phyloP scores from a whole-genome alignment of 2,113 vertebrate genomes.

The human (Homo sapiens) region GRCh38 chr5:12055001-12055500 shows the following conservation, averaged over 20 bases:
- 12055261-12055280: background rate
- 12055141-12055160: background rate
- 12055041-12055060: constrained; percentile 43
- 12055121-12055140: background rate
- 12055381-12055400: background rate
- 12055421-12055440: background rate
- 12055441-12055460: constrained; percentile 30
- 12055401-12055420: background rate
- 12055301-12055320: background rate
- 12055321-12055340: background rate
- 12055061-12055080: background rate
- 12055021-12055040: constrained; percentile 57
- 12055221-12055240: background rate
- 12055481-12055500: background rate
- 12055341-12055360: background rate
- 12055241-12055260: background rate
- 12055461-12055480: background rate
- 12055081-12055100: background rate
- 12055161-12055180: background rate
- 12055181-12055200: background rate
- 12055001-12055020: constrained; percentile 60
- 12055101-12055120: background rate
- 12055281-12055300: background rate
- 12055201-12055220: background rate
- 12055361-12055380: background rate